Conservation (phyloP, 2,888 invertebrate genomes). For the Chrysodeixis includens region DNA sequence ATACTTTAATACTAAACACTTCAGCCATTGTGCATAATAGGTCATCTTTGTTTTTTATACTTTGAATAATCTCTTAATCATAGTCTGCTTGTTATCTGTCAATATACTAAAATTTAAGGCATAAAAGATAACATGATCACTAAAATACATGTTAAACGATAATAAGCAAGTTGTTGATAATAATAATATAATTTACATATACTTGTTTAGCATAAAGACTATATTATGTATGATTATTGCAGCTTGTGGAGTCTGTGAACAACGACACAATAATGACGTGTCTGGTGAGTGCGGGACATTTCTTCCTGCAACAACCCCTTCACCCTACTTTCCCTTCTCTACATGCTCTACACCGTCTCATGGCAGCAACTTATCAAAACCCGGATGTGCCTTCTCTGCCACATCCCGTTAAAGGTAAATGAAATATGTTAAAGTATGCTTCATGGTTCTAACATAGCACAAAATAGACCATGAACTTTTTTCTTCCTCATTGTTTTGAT, state of each 20-base stretch:
- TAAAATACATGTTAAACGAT: slow-evolving; percentile 3
- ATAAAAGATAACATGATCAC: slow-evolving; percentile 7
- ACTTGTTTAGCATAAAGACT: slow-evolving; percentile 57
- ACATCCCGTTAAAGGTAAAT: slow-evolving; percentile 92
- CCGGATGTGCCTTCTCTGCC: slow-evolving; percentile 95
- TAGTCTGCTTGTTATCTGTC: slow-evolving; percentile 11
- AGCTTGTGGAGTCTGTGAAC: slow-evolving; percentile 96
- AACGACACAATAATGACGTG: slow-evolving; percentile 97
- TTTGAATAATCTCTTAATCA: slow-evolving; percentile 5
- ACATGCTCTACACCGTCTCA: slow-evolving; percentile 93
- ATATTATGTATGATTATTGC: slow-evolving; percentile 84
- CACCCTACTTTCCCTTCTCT: slow-evolving; percentile 97
- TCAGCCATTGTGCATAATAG: neutral
- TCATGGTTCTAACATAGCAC: neutral
- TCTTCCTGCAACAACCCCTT: slow-evolving; percentile 98
- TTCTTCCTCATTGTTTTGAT: neutral
- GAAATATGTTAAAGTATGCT: neutral
- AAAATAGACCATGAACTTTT: no score
- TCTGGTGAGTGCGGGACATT: slow-evolving; percentile 95
- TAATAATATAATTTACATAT: slow-evolving; percentile 11
- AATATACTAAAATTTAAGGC: neutral
- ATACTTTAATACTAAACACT: neutral
- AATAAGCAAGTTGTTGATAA: neutral
- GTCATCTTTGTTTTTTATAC: neutral
- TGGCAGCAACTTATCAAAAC: slow-evolving; percentile 94